These are phyloP conservation scores for Aphis craccivora DNA, from an alignment of 1,140 invertebrate genomes.

Conservation along the genomic window DNA sequence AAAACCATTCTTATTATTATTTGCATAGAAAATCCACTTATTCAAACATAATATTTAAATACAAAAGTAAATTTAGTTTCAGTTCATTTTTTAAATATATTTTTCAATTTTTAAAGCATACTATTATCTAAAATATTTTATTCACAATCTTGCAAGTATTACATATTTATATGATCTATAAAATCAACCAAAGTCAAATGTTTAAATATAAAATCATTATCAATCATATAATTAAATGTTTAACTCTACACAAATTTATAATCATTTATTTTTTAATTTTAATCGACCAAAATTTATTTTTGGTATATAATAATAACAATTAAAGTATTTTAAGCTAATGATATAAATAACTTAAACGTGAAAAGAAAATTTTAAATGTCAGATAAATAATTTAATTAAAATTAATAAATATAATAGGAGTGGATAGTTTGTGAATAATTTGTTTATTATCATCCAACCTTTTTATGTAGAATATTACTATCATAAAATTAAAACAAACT, in stretches of 20 bases:
- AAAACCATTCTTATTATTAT: conserved; percentile 16
- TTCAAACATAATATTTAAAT: not conserved
- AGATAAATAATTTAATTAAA: not conserved
- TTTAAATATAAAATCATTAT: not conserved
- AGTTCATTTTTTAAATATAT: not conserved
- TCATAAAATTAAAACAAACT: not conserved
- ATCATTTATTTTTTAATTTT: not conserved
- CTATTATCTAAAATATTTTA: no score
- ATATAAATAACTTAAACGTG: not conserved
- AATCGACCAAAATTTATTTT: not conserved
- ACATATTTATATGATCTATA: not conserved
- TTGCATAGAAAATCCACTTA: not conserved
- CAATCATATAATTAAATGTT: not conserved
- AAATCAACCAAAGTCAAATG: not conserved
- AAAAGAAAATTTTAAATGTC: not conserved
- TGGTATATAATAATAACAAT: not conserved
- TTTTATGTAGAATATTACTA: not conserved
- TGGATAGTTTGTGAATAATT: not conserved
- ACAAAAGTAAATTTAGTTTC: not conserved
- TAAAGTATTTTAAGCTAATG: not conserved
- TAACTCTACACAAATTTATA: not conserved
- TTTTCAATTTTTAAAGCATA: not conserved
- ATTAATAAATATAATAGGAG: not conserved
- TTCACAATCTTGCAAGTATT: not conserved
- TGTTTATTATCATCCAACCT: not conserved